Percentiles rank a stretch among this genome's conserved stretches.
Conservation (phyloP, 1,140 invertebrate species). For the Drosophila pandora region DNA sequence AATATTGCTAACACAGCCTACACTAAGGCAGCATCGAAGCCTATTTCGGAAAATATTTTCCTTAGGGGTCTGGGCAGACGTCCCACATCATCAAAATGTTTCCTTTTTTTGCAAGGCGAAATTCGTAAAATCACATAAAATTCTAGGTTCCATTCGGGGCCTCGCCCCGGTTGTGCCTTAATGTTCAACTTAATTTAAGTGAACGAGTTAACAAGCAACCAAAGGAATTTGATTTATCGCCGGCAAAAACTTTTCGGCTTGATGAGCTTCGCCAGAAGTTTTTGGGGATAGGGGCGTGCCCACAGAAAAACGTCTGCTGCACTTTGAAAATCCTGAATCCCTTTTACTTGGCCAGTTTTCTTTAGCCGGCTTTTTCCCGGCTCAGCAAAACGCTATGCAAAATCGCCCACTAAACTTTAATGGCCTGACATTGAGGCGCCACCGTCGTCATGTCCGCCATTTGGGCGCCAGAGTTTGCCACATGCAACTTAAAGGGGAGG, state of each 20-base stretch:
- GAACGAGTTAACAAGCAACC: conserved; percentile 73
- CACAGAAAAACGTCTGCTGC: conserved; percentile 51
- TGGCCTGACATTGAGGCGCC: conserved; percentile 75
- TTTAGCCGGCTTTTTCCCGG: conserved; percentile 21
- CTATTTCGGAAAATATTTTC: conserved; percentile 53
- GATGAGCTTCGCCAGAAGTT: conserved; percentile 55
- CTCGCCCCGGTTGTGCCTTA: conserved; percentile 18
- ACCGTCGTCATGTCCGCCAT: conserved; percentile 66
- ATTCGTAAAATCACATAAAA: conserved; percentile 61
- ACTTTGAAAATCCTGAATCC: conserved; percentile 21
- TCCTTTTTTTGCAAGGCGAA: not conserved
- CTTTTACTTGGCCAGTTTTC: conserved; percentile 22
- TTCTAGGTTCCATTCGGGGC: conserved; percentile 24
- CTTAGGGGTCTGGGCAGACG: conserved; percentile 56
- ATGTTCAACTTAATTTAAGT: conserved; percentile 75
- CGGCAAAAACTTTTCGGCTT: conserved; percentile 56
- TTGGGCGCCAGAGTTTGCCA: conserved; percentile 72
- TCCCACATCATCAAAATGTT: conserved; percentile 5
- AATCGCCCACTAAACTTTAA: conserved; percentile 74
- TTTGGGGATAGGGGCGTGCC: conserved; percentile 21
- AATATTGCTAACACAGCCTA: conserved; percentile 47
- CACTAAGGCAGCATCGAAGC: not conserved
- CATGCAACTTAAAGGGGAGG: conserved; percentile 47
- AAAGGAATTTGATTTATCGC: conserved; percentile 71
- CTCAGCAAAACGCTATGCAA: conserved; percentile 53